Evolutionary conservation across 2,113 vertebrate genomes (phyloP), one percentile per base, ranked within the genome.

Genomic region (Leptosomus discolor): DNA sequence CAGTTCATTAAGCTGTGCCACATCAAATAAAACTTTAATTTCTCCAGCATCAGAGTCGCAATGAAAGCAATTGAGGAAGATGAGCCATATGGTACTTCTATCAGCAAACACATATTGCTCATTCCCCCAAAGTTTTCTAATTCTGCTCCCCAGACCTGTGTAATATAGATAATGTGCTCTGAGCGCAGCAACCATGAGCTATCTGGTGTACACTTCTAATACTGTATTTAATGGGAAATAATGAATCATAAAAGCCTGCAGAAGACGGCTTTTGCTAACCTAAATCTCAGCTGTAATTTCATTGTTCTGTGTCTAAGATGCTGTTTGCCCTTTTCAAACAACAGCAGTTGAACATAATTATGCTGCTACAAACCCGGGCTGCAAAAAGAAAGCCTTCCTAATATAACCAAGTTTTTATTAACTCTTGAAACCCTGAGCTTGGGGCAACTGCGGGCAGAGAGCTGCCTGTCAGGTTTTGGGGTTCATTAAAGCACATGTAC

Each of bases 1-100:
- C 98, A 98, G 98, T 98, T 98, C 98, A 98, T 98, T 98, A 98
- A 98, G 98, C 98, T 97, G 98, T 98, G 98, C 98, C 98, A 98
- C 98, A 98, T 98, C 98, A 98, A 98, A 99, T 99, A 98, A 98
- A 98, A 98, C 98, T 98, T 98, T 98, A 98, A 98, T 98, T 98
- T 98, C 98, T 98, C 98, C 98, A 98, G 98, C 98, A 98, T 98
- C 98, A 98, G 98, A 98, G 98, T 98, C 97, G 98, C 98, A 98
- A 98, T 98, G 98, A 98, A 98, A 98, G 98, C 98, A 98, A 98
- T 98, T 98, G 98, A 98, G 98, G 98, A 98, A 98, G 98, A 98
- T 98, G 98, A 98, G 98, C 98, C 98, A 98, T 98, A 98, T 99
- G 98, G 98, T 98, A 98, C 98, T 98, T 98, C 98, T 98, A 98